Evolutionary conservation across 2,888 invertebrate genomes (phyloP).

Genomic region (Pseudococcus viburni): DNA sequence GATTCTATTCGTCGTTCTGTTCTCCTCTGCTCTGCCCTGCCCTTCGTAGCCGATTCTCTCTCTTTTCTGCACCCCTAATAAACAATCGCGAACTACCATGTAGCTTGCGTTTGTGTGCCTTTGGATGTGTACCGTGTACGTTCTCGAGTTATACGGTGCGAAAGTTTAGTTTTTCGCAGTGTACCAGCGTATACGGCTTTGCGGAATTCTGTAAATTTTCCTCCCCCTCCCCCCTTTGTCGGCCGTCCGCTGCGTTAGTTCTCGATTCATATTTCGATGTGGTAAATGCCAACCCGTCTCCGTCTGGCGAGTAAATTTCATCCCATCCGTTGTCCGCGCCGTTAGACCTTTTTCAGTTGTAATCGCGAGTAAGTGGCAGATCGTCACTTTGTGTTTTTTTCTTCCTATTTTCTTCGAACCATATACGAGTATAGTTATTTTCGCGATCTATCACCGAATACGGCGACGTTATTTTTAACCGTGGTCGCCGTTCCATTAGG

Average conservation of each 20-base stretch:
- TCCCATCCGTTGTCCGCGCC: conserved; percentile 52
- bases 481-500: not conserved
- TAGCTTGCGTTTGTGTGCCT: conserved; percentile 62
- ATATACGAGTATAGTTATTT: conserved; percentile 30
- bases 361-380: conserved; percentile 53
- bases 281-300: conserved; percentile 60
- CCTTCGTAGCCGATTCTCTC: conserved; percentile 2
- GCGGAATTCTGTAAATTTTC: conserved; percentile 60
- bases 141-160: conserved; percentile 42
- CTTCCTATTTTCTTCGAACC: not conserved
- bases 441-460: not conserved
- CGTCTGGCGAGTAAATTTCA: conserved; percentile 56
- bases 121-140: conserved; percentile 15
- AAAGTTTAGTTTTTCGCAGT: conserved; percentile 63
- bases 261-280: conserved; percentile 38
- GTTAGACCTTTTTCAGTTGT: conserved; percentile 59
- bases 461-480: conserved; percentile 15
- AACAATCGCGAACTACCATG: conserved; percentile 63
- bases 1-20: conserved; percentile 59
- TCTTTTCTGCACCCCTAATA: conserved; percentile 56
- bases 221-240: not conserved
- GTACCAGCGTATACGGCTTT: conserved; percentile 43
- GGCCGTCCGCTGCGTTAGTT: not conserved
- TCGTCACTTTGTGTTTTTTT: conserved; percentile 19
- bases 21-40: not conserved